A percentile compares a stretch with the other conserved stretches of the same genome.
Evolutionary conservation across 2,888 invertebrate species (phyloP).

Genomic region (Synergus japonicus): DNA sequence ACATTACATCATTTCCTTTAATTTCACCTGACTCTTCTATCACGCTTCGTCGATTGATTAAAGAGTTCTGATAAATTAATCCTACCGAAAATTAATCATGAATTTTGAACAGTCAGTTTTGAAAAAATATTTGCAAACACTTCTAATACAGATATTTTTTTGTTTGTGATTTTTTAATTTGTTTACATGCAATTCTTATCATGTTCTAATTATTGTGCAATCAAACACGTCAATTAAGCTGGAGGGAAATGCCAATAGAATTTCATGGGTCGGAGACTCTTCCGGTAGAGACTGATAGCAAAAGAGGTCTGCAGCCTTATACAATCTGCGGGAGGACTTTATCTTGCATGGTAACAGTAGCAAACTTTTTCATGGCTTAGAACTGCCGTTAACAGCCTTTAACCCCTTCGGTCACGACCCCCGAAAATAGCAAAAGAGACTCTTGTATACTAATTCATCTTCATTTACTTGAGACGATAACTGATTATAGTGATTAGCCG

Average conservation of each 20-base stretch:
- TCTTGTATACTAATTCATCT: conserved; percentile 17
- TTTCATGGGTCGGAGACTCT: conserved; percentile 51
- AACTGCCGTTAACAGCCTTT: conserved; percentile 21
- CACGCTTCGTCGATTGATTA: neutral
- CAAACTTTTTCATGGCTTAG: neutral
- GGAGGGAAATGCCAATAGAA: conserved; percentile 15
- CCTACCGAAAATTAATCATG: neutral
- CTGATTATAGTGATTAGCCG: neutral
- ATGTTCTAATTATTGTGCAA: neutral
- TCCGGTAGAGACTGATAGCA: conserved; percentile 63
- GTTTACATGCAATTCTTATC: neutral
- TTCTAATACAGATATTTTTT: neutral
- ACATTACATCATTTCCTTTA: conserved; percentile 21
- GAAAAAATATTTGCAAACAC: too few species aligned
- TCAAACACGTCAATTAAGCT: neutral
- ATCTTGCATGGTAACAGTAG: conserved; percentile 53
- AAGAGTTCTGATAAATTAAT: neutral
- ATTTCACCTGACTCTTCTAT: conserved; percentile 11
- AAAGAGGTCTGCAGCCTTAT: conserved; percentile 51
- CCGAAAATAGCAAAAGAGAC: conserved; percentile 9
- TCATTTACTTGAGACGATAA: conserved; percentile 8
- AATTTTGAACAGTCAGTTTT: too few species aligned
- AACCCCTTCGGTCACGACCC: conserved; percentile 21
- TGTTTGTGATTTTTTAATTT: neutral
- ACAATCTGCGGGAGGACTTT: conserved; percentile 62